Evolutionary conservation across 1,140 invertebrate genomes (phyloP), one percentile per base, ranked within the genome.

Genomic region (Diploscapter pachys): DNA sequence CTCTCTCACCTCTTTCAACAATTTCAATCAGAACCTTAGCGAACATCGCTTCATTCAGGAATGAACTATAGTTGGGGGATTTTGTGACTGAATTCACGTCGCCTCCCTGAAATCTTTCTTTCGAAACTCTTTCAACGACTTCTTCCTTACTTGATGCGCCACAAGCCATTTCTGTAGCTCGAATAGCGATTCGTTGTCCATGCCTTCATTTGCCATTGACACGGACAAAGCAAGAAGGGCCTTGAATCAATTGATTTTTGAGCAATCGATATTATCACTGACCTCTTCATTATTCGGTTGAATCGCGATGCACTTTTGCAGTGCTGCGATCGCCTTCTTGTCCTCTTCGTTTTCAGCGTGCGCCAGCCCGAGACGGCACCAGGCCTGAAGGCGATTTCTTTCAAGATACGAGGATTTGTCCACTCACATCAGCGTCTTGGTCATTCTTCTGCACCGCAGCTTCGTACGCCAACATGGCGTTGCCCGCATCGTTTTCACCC

Each of bases 391-490:
- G 11, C 1, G 11, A 8, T 74, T 72, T 63, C 49, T 61, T 78
- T 54, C 6, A 54, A 59, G 50, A 48, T 63, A 51, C 9, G 55
- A 80, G 9, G 54, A 9, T 51, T 57, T 1, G 2, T 5, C 13
- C 64, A 9, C 63, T 93, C 53, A 92, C 92, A 86, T 94, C 91
- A 0, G 90, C 85, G 85, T 93, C 92, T 55, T 91, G 88, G 3
- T 92, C 90, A 75, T 93, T 88, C 85, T 95, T 91, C 85, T 94
- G 91, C 5, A 91, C 93, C 59, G 95, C 95, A 71, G 93, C 93
- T 89, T 99, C 96, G 88, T 98, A 98, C 82, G 95, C 92, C 3
- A 99, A 87, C 2, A 98, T 95, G 50, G 96, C 96, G 80, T 93
- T 78, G 13, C 69, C 70, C 31, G 77, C 56, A 48, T 78, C 74